Percentiles rank a stretch among this genome's conserved stretches.
Evolutionary conservation across 2,113 vertebrate species (phyloP).

Genomic region (Leucopsar rothschildi): DNA sequence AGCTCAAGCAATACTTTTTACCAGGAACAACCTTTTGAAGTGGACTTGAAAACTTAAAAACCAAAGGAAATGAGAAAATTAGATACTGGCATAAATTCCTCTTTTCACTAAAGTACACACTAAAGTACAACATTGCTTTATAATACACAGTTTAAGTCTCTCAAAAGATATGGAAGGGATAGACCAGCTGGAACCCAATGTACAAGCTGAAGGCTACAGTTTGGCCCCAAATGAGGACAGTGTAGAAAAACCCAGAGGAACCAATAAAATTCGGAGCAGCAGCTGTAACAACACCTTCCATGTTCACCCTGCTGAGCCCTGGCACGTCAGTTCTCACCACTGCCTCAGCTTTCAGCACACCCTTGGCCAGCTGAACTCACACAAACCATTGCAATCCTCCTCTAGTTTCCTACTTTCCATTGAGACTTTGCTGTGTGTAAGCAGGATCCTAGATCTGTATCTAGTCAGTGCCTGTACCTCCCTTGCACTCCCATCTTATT

Average conservation of each 20-base stretch:
- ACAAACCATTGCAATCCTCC: neutral
- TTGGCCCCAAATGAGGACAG: neutral
- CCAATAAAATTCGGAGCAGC: neutral
- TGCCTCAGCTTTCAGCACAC: neutral
- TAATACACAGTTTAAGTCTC: neutral
- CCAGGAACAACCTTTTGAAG: neutral
- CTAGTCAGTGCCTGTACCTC: neutral
- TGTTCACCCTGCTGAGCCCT: neutral
- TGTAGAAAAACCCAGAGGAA: neutral
- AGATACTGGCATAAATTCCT: neutral
- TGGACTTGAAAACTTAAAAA: neutral
- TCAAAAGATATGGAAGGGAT: neutral
- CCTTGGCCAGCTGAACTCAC: neutral
- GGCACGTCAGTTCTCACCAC: accelerated
- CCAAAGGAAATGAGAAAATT: neutral
- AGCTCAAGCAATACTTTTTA: neutral
- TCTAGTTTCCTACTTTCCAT: neutral
- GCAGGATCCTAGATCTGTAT: neutral
- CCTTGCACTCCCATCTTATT: neutral
- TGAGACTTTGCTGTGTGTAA: accelerated
- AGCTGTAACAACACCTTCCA: neutral
- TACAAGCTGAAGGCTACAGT: neutral
- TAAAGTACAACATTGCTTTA: neutral
- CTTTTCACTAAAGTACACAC: neutral
- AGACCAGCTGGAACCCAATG: neutral